Conservation (phyloP, 2,113 vertebrate genomes). For the Chlamydotis undulata region DNA sequence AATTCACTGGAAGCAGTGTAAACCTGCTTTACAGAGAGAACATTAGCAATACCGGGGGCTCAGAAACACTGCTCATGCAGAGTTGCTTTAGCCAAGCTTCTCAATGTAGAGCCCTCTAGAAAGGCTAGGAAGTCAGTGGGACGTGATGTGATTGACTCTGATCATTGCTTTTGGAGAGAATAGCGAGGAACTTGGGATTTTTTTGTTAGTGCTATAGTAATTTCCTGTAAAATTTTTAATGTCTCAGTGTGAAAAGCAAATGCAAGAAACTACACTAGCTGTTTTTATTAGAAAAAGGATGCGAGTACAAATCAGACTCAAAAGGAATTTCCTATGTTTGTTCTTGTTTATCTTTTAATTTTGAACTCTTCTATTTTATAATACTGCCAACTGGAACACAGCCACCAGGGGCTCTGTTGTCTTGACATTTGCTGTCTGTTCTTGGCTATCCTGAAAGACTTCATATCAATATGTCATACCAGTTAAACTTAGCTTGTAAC, state of each 20-base stretch:
- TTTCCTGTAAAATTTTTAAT: neutral
- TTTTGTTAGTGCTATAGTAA: neutral
- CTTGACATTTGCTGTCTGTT: neutral
- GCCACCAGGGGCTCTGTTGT: neutral
- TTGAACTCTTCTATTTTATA: neutral
- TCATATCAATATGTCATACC: neutral
- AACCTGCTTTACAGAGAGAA: neutral
- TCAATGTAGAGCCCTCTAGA: neutral
- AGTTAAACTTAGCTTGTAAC: neutral
- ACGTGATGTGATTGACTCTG: neutral
- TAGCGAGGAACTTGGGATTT: neutral
- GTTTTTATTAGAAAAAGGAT: neutral
- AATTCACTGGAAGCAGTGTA: neutral
- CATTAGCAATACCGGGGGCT: neutral
- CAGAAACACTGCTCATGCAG: neutral
- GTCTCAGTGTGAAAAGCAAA: neutral
- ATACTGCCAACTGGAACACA: neutral
- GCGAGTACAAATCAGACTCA: neutral
- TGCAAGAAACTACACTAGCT: neutral
- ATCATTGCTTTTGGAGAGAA: neutral
- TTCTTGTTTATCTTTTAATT: neutral
- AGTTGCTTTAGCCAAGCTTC: neutral
- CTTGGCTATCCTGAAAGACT: neutral
- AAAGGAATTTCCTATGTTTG: neutral
- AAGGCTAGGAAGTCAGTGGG: neutral